Evolutionary conservation across 1,140 invertebrate species (phyloP), one percentile per base, ranked within the genome.

Genomic region (Pseudoatta argentina): DNA sequence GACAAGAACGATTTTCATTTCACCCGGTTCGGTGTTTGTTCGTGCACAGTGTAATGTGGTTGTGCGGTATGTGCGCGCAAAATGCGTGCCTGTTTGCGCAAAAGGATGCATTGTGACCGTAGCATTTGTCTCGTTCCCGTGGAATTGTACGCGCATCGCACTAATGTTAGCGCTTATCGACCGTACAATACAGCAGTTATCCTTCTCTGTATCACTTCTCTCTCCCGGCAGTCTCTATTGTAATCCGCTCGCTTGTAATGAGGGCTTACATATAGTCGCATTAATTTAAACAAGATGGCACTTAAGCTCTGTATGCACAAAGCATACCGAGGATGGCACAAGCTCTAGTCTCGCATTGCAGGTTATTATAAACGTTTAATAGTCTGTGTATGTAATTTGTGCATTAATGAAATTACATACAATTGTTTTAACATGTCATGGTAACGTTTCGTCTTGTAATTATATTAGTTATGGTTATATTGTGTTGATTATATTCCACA

Each of bases 231-330:
- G 76, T 82, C 39, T 64, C 85, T 57, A 89, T 89, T 89, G 87
- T 89, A 55, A 67, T 72, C 51, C 67, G 69, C 8, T 48, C 66
- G 44, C 24, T 75, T 75, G 81, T 77, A 57, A 72, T 78, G 59
- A 66, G 77, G 44, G 77, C 53, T 78, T 86, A 89, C 75, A 78
- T 73, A 63, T 73, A 67, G 78, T 87, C 64, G 14, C 64, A 89
- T 78, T 83, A 89, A 89, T 89, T 83, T 72, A 73, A 89, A 83
- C 87, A 83, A 83, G 72, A 86, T 34, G 53, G 21, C 69, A 83
- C 34, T 81, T 57, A 24, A 81, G n/a, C 79, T 24, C 27, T 4
- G 79, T n/a, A 55, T 44, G 39, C 39, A 44, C 53, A 66, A 63
- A 66, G 59, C 71, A 21, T 8, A 44, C 72, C 6, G 44, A 85